phyloP scores from a whole-genome alignment of 2,113 vertebrate species.

The Thamnophis sirtalis region DNA sequence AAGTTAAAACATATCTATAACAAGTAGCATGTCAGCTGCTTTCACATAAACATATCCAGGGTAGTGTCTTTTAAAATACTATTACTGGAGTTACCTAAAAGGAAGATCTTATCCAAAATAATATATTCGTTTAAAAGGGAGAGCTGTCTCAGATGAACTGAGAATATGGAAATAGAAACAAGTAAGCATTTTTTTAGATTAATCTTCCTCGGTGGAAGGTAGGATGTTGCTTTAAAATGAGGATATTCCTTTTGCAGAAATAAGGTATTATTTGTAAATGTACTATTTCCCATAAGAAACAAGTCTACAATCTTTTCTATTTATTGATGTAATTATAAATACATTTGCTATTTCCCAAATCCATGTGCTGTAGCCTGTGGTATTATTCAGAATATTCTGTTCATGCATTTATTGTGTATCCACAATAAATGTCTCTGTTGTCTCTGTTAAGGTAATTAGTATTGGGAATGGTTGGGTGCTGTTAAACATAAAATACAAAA shows the following conservation, averaged over 20 bases:
- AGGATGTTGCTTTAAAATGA: not conserved
- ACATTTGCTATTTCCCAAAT: conserved; percentile 67
- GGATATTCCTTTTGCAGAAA: not conserved
- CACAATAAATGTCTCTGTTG: conserved; percentile 20
- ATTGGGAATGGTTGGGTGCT: not conserved
- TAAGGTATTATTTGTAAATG: not conserved
- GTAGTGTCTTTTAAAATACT: conserved; percentile 10
- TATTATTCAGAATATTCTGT: conserved; percentile 51
- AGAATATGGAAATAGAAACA: not conserved
- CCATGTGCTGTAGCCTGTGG: conserved; percentile 39
- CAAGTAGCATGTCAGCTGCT: not conserved
- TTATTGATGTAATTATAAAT: conserved; percentile 72
- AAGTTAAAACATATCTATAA: not conserved
- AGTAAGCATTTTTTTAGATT: not conserved
- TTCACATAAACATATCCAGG: not conserved
- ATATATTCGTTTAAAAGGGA: not conserved
- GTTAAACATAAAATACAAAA: conserved; percentile 11
- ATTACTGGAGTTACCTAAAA: not conserved
- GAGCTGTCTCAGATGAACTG: not conserved
- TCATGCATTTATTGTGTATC: conserved; percentile 48
- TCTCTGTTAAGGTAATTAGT: conserved; percentile 38
- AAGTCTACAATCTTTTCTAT: conserved; percentile 59
- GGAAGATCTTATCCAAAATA: not conserved
- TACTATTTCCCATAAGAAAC: conserved; percentile 60
- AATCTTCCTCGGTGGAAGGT: not conserved